Evolutionary conservation across 2,797 vertebrate species (phyloP).

Genomic region (Atherinosoma microstoma): DNA sequence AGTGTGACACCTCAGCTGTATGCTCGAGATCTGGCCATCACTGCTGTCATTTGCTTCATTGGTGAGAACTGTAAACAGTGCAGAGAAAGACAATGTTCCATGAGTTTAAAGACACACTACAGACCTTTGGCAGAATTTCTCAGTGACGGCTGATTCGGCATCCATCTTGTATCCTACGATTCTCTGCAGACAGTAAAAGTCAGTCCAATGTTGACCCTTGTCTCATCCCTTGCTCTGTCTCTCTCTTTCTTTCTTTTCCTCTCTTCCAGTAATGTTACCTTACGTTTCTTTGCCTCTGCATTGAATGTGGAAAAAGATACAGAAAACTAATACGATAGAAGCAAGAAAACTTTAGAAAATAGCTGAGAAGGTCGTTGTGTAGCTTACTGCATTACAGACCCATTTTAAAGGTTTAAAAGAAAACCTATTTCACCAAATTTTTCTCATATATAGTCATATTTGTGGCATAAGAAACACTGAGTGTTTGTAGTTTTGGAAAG

Average conservation of each 20-base stretch:
- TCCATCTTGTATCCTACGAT: neutral
- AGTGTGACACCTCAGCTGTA: conserved; percentile 71
- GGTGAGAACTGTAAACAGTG: conserved; percentile 76
- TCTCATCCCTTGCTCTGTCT: no score
- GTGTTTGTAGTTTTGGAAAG: neutral
- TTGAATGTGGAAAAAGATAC: neutral
- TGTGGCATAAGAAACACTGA: neutral
- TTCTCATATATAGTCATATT: neutral
- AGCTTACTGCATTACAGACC: neutral
- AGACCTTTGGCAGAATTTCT: neutral
- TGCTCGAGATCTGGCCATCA: conserved; percentile 80
- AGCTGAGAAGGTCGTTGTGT: neutral
- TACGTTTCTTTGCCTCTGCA: no score
- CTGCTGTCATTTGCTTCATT: conserved; percentile 84
- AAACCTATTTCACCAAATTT: neutral
- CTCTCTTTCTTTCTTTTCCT: no score
- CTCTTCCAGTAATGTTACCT: no score
- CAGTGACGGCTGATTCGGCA: no score
- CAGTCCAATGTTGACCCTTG: no score
- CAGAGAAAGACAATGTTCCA: neutral
- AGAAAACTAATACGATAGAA: neutral
- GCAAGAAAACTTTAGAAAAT: neutral
- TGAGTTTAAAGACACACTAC: neutral
- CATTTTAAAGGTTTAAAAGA: neutral
- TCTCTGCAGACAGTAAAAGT: neutral